Evolutionary conservation across 2,113 vertebrate genomes (phyloP).

Genomic region (Bombycilla garrulus): DNA sequence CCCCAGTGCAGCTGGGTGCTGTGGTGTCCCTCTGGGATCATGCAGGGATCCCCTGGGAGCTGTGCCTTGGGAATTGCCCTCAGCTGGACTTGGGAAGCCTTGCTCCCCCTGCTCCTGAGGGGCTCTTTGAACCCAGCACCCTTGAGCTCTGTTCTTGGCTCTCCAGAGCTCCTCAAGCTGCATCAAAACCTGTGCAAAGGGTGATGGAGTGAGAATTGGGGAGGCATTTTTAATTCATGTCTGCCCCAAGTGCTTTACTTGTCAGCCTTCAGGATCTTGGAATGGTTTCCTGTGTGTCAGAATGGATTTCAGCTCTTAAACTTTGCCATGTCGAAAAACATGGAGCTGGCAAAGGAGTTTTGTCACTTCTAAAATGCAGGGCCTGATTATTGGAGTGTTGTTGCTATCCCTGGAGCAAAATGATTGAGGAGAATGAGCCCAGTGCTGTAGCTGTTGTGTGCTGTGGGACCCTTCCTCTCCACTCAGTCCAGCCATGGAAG

Average conservation of each 20-base stretch:
- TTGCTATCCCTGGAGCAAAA: neutral
- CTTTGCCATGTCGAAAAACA: neutral
- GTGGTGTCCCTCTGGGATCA: neutral
- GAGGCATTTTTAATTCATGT: neutral
- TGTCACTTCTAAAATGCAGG: neutral
- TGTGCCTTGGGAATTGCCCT: neutral
- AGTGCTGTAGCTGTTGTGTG: neutral
- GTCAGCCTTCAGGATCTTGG: neutral
- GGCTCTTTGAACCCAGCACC: neutral
- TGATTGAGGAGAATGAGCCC: neutral
- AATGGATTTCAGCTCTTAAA: neutral
- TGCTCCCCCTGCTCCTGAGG: neutral
- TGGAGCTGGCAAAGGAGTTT: neutral
- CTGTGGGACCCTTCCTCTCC: neutral
- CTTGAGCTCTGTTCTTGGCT: neutral
- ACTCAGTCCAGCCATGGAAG: neutral
- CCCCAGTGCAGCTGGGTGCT: neutral
- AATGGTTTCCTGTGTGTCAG: neutral
- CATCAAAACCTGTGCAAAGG: neutral
- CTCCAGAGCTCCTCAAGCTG: neutral
- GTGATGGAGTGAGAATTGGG: neutral
- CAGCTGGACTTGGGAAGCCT: accelerated
- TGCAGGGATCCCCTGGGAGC: neutral
- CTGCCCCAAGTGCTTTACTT: neutral
- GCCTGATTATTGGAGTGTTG: neutral